Conservation (phyloP, 2,797 vertebrate species). For the Australoheros facetus region DNA sequence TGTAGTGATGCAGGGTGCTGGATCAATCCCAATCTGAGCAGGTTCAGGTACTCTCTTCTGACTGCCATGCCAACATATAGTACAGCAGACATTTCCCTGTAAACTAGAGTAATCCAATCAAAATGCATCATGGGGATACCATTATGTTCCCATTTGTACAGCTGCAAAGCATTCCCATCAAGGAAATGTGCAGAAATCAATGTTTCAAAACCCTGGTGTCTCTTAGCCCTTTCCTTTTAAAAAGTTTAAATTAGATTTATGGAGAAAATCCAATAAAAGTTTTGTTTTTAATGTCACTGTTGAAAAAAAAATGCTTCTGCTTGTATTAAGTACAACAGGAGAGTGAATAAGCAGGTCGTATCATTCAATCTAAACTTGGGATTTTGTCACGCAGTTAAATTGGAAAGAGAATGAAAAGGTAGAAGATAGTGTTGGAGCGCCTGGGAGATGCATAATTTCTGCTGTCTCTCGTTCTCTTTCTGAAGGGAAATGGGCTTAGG, state of each 20-base stretch:
- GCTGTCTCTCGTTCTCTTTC: constrained; percentile 46
- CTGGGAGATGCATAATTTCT: constrained; percentile 57
- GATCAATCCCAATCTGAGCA: constrained; percentile 62
- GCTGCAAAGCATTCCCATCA: constrained; percentile 52
- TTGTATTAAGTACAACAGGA: constrained; percentile 46
- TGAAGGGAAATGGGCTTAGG: constrained; percentile 63
- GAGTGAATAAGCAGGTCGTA: constrained; percentile 50
- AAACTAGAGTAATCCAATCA: constrained; percentile 71
- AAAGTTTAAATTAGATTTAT: constrained; percentile 62
- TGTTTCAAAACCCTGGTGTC: constrained; percentile 37
- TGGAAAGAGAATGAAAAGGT: constrained; percentile 53
- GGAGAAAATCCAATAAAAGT: constrained; percentile 67
- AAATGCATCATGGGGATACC: constrained; percentile 62
- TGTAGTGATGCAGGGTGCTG: constrained; percentile 21
- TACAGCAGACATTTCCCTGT: constrained; percentile 56
- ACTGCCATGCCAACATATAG: constrained; percentile 56
- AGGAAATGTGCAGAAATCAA: constrained; percentile 66
- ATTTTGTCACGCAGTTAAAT: constrained; percentile 60
- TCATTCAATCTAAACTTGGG: constrained; percentile 54
- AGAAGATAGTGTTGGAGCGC: constrained; percentile 39
- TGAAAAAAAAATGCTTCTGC: constrained; percentile 13
- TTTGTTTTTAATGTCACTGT: constrained; percentile 51
- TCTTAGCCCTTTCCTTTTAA: constrained; percentile 32
- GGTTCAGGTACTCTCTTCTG: constrained; percentile 49
- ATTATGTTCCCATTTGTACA: constrained; percentile 67